Conservation (phyloP, 2,113 vertebrate species). For the Callithrix jacchus region DNA sequence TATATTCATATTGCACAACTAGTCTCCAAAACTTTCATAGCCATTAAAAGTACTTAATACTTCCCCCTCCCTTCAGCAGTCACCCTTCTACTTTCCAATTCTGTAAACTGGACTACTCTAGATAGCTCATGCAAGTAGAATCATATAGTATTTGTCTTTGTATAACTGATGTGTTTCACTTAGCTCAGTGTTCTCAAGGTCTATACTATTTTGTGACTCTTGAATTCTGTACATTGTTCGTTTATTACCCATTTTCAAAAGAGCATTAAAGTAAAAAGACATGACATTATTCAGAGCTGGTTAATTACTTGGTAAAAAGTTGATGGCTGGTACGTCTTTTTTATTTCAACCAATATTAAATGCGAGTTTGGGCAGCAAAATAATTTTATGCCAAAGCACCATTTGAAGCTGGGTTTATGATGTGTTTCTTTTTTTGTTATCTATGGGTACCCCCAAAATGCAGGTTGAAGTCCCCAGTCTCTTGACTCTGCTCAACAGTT, state of each 20-base stretch:
- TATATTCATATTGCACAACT: neutral
- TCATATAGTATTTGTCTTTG: neutral
- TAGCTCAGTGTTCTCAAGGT: neutral
- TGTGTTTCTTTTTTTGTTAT: neutral
- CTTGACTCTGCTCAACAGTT: neutral
- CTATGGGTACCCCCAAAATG: neutral
- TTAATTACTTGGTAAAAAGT: neutral
- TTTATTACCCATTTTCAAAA: slow-evolving; percentile 24
- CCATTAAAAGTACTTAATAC: neutral
- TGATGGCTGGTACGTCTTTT: neutral
- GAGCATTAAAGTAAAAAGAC: slow-evolving; percentile 29
- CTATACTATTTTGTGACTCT: slow-evolving; percentile 9
- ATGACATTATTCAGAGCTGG: neutral
- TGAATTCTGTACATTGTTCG: neutral
- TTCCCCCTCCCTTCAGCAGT: neutral
- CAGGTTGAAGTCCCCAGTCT: neutral
- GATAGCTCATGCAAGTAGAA: neutral
- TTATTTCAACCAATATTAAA: neutral
- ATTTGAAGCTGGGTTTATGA: neutral
- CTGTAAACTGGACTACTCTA: neutral
- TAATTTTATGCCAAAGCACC: neutral
- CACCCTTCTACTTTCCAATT: neutral
- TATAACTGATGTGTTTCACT: slow-evolving; percentile 1
- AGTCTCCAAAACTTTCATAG: neutral
- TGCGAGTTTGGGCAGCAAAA: neutral